phyloP scores from a whole-genome alignment of 2,113 vertebrate genomes.

The Polypterus bichir region DNA sequence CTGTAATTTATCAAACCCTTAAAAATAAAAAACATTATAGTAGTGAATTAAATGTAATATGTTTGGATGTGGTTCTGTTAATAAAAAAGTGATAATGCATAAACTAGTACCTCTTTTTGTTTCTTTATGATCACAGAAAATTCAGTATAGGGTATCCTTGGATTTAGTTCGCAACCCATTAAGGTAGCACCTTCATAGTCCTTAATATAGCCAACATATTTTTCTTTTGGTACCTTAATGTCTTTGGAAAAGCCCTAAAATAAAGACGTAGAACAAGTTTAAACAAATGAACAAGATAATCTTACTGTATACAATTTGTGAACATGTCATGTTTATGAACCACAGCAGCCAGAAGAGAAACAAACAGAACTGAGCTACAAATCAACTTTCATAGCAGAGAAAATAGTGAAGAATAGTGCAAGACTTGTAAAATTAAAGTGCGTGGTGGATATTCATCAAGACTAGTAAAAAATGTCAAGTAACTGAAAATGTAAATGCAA shows the following conservation, averaged over 20 bases:
- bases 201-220: constrained; percentile 96
- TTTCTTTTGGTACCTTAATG: constrained; percentile 91
- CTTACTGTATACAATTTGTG: neutral
- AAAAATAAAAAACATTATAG: too few species aligned
- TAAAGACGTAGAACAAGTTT: neutral
- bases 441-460: too few species aligned
- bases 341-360: neutral
- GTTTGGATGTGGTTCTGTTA: too few species aligned
- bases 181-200: constrained; percentile 96
- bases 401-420: too few species aligned
- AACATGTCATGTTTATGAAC: too few species aligned
- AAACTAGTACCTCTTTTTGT: constrained; percentile 77
- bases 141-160: constrained; percentile 90
- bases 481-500: too few species aligned
- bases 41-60: too few species aligned
- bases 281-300: neutral
- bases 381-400: too few species aligned
- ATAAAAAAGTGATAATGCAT: too few species aligned
- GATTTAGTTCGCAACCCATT: constrained; percentile 96
- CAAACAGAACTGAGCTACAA: neutral
- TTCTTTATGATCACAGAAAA: constrained; percentile 98
- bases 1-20: too few species aligned
- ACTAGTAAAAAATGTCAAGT: too few species aligned
- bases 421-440: too few species aligned
- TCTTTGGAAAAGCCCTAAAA: constrained; percentile 95